Percentiles rank a stretch among this genome's conserved stretches.
phyloP scores from a whole-genome alignment of 2,888 invertebrate genomes.

The Xylota sylvarum region DNA sequence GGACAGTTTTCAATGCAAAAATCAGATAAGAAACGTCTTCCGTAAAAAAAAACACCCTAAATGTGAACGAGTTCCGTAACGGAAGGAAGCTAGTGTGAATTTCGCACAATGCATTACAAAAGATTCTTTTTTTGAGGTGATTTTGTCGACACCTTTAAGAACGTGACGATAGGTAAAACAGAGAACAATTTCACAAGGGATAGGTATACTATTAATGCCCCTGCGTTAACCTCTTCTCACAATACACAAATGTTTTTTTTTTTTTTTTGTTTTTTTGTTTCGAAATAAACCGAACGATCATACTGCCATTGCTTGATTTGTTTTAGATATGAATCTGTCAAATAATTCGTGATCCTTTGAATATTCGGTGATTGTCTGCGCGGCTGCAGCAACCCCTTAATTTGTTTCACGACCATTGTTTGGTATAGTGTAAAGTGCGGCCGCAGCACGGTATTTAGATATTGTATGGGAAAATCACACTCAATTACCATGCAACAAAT shows the following conservation, averaged over 20 bases:
- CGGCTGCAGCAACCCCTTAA: slow-evolving; percentile 63
- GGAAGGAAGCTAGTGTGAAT: slow-evolving; percentile 39
- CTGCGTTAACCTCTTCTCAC: slow-evolving; percentile 54
- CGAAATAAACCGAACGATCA: slow-evolving; percentile 2
- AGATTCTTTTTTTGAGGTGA: slow-evolving; percentile 65
- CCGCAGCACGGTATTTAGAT: slow-evolving; percentile 36
- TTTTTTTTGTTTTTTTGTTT: slow-evolving; percentile 31
- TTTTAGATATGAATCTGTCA: slow-evolving; percentile 50
- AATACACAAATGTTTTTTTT: slow-evolving; percentile 14
- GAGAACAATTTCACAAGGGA: slow-evolving; percentile 44
- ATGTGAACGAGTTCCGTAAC: slow-evolving; percentile 17
- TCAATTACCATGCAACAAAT: slow-evolving; percentile 64
- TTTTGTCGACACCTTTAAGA: slow-evolving; percentile 66
- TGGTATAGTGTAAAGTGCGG: slow-evolving; percentile 65
- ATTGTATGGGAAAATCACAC: slow-evolving; percentile 60
- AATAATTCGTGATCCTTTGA: slow-evolving; percentile 60
- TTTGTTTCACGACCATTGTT: slow-evolving; percentile 56
- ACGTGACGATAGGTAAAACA: slow-evolving; percentile 47
- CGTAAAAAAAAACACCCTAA: neutral
- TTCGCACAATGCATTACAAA: slow-evolving; percentile 51
- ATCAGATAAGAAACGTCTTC: slow-evolving; percentile 60
- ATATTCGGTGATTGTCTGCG: slow-evolving; percentile 22
- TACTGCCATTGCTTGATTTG: slow-evolving; percentile 31
- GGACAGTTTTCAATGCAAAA: neutral
- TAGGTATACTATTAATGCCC: slow-evolving; percentile 7